Evolutionary conservation across 2,888 invertebrate species (phyloP).

Genomic region (Dasysyrphus tricinctus): DNA sequence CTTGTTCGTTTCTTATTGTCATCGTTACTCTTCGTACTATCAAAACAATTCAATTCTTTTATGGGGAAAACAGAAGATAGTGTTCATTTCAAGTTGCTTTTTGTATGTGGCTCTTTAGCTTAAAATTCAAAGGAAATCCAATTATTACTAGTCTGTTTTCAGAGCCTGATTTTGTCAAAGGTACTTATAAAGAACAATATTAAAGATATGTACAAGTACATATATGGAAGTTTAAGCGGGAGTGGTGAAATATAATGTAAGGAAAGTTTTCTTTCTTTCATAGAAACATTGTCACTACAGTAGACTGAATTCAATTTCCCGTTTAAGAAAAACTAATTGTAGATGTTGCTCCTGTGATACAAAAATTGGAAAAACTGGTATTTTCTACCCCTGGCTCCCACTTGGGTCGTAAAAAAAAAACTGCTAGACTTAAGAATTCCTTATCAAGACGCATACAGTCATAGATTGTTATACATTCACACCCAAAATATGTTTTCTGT

Average conservation of each 20-base stretch:
- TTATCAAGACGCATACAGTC: too few relatives aligned
- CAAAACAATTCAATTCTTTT: conserved; percentile 31
- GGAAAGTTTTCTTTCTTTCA: neutral
- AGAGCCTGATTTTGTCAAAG: neutral
- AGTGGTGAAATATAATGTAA: neutral
- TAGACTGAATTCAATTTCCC: too few relatives aligned
- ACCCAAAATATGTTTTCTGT: too few relatives aligned
- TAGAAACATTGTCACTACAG: too few relatives aligned
- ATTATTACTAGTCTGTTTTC: conserved; percentile 49
- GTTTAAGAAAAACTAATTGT: too few relatives aligned
- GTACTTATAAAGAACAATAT: neutral
- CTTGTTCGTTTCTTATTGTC: conserved; percentile 14
- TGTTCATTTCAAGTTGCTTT: conserved; percentile 37
- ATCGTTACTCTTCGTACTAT: neutral
- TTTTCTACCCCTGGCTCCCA: too few relatives aligned
- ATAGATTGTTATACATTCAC: too few relatives aligned
- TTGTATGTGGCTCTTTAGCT: neutral
- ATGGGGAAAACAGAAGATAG: conserved; percentile 7
- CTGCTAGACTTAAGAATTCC: too few relatives aligned
- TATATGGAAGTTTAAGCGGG: neutral
- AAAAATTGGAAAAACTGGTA: too few relatives aligned
- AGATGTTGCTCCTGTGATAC: too few relatives aligned
- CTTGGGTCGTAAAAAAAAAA: too few relatives aligned
- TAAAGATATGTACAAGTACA: too few relatives aligned
- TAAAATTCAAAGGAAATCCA: conserved; percentile 58